Percentiles rank a stretch among this genome's conserved stretches.
Conservation (phyloP, 2,797 vertebrate species). For the Podarcis siculus region DNA sequence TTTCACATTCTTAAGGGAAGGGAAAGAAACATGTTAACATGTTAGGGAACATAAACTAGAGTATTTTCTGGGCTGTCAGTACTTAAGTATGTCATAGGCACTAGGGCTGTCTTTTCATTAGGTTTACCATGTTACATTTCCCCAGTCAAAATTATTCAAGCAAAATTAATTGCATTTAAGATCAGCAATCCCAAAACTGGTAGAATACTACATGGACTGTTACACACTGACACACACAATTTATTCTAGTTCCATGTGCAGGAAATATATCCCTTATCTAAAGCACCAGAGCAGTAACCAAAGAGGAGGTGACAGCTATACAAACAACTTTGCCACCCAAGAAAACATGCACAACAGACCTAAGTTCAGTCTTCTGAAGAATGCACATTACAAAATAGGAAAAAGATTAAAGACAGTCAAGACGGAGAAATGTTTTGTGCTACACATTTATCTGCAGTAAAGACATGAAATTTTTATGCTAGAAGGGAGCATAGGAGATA, state of each 20-base stretch:
- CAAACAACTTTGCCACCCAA: neutral
- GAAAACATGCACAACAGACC: neutral
- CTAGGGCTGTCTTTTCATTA: neutral
- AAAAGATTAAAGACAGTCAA: neutral
- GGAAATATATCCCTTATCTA: neutral
- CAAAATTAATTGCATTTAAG: neutral
- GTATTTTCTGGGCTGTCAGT: neutral
- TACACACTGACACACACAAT: neutral
- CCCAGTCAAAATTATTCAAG: neutral
- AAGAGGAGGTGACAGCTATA: neutral
- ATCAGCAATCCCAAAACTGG: neutral
- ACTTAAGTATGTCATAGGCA: neutral
- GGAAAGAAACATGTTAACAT: conserved; percentile 23
- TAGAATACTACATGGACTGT: neutral
- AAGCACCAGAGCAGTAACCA: neutral
- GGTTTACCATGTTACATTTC: neutral
- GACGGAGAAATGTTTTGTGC: neutral
- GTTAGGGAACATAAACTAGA: neutral
- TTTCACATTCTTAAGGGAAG: conserved; percentile 90
- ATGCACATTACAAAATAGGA: neutral
- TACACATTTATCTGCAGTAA: neutral
- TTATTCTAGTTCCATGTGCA: neutral
- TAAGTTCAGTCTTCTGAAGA: neutral
- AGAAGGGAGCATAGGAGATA: neutral
- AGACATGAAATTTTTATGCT: neutral